These are phyloP conservation scores for Globicephala melas DNA, from an alignment of 2,113 vertebrate species.

Conservation along the genomic window DNA sequence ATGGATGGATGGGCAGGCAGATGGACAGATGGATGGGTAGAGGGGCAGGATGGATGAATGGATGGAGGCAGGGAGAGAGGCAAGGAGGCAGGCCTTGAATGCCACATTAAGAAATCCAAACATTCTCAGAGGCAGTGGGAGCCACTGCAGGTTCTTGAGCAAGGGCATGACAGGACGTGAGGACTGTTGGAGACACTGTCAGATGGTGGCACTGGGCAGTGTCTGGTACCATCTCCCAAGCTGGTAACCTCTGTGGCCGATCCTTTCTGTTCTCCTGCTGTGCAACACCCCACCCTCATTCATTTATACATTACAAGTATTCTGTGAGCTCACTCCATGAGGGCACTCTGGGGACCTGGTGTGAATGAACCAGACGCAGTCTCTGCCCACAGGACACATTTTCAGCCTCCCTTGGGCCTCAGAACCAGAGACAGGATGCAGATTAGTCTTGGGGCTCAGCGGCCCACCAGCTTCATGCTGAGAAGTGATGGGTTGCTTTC, in stretches of 20 bases:
- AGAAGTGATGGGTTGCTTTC: neutral
- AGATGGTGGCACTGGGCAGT: neutral
- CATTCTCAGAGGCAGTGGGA: neutral
- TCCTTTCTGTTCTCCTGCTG: neutral
- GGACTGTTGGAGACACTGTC: neutral
- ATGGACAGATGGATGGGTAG: neutral
- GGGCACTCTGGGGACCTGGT: neutral
- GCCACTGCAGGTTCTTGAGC: neutral
- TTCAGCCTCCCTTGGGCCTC: neutral
- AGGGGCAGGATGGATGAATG: neutral
- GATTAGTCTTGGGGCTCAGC: neutral
- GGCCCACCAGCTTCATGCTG: neutral
- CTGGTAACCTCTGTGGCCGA: too few relatives aligned
- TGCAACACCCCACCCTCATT: neutral
- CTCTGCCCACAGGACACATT: neutral
- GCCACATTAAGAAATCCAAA: neutral
- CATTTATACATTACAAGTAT: neutral
- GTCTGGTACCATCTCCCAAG: neutral
- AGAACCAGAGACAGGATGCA: slow-evolving; percentile 31
- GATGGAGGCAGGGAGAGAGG: neutral
- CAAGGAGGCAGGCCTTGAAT: neutral
- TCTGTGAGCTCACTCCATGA: neutral
- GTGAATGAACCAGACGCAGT: neutral
- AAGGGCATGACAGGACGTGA: fast-evolving
- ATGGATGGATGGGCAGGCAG: neutral